Evolutionary conservation across 2,113 vertebrate species (phyloP), one percentile per base, ranked within the genome.

Genomic region (Gulo gulo): DNA sequence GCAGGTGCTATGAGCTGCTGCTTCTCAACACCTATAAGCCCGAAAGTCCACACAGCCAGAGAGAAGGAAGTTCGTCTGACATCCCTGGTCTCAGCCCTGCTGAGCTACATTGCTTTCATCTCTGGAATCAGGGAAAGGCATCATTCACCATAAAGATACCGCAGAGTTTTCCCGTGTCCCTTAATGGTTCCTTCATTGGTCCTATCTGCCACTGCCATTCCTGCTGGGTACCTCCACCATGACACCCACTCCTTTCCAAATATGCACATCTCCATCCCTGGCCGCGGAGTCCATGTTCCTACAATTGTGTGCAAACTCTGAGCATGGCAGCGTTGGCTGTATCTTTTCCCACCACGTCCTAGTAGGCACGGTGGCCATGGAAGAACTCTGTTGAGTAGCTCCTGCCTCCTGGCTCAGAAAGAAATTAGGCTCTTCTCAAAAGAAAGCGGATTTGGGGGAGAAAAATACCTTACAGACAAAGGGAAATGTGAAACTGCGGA

Each of bases 341-440:
- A 11, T 18, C 29, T 45, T 71, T 45, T 7, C n/a, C 7, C 2
- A 4, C 0, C 11, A 24, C 6, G 1, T 23, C 23, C 4, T 74
- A 34, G 6, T 57, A 39, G 57, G 36, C 45, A 7, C 0, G 0
- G 6, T 2, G 47, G 57, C n/a, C 15, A 0, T 5, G 7, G 9
- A 12, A 52, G 0, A 10, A 23, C n/a, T 1, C 6, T 3, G 34
- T 20, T 6, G n/a, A 45, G 47, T 0, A 6, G 31, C 24, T 34
- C 4, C 1, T 39, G 14, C 10, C 18, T 39, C 24, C 47, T 15
- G n/a, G 4, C 21, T 50, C 39, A 10, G 21, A 15, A 29, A 36
- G 34, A n/a, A 34, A 59, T n/a, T 12, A 50, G 50, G 24, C 50
- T 61, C 6, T 1, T 26, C 5, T 45, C 21, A 10, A 23, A 13